Evolutionary conservation across 2,797 vertebrate genomes (phyloP).

Genomic region (Helicolenus hilgendorfi): DNA sequence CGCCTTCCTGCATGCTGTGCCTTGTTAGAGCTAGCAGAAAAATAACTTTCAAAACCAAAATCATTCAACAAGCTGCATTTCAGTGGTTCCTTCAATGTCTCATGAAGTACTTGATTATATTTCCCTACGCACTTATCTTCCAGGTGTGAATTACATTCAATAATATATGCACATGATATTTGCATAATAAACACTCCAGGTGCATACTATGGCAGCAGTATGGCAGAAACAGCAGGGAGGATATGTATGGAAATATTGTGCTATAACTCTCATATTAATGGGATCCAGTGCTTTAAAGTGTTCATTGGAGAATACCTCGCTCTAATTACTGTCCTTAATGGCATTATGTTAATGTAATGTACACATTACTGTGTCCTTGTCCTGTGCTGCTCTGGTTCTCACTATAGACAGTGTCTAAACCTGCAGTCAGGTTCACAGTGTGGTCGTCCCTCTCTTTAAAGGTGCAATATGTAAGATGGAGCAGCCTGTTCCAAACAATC

Average conservation of each 20-base stretch:
- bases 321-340: constrained; percentile 5
- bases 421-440: not conserved
- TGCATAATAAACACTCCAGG: constrained; percentile 14
- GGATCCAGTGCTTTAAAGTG: not conserved
- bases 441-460: not conserved
- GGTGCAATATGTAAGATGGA: not conserved
- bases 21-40: not conserved
- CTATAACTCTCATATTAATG: constrained; percentile 18
- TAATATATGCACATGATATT: constrained; percentile 35
- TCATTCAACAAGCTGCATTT: not conserved
- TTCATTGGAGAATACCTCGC: constrained; percentile 1
- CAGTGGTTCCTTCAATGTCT: not conserved
- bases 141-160: constrained; percentile 2
- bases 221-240: not conserved
- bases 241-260: not conserved
- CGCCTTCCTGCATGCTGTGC: not conserved
- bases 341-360: constrained; percentile 9
- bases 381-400: not conserved
- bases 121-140: not conserved
- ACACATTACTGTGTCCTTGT: not conserved
- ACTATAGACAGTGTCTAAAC: not conserved
- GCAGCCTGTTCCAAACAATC: not conserved
- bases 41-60: not conserved
- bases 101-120: not conserved
- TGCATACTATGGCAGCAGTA: not conserved